Base-by-base conservation (phyloP, 2,797 vertebrate genomes). In the Melanotaenia trifasciata region DNA sequence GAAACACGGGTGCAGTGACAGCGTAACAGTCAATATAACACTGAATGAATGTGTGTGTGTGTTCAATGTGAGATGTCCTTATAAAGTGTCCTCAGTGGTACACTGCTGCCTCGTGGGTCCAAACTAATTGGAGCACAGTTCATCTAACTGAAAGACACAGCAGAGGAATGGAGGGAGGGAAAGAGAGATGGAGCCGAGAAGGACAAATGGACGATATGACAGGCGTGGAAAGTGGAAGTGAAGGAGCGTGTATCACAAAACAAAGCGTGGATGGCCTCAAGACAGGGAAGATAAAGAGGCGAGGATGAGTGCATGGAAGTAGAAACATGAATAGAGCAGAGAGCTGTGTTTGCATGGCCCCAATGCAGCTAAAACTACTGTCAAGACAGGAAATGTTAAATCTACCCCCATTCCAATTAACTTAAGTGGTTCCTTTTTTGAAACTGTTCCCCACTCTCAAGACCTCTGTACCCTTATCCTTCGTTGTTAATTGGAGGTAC, bases 61-160 rank as follows among this genome's bases (percentile, higher is more conserved):
- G 68, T 53, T 38, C 36, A 57, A 45, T 5, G 40, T 60, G 43
- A 43, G 24, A 67, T 78, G 70, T 45, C 64, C 64, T 78, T 56
- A 64, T 78, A 75, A 78, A 69, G 74, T 76, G 77, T 79, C 76
- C 66, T 80, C 58, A 24, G 36, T 76, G 76, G 75, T 81, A 70
- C 79, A 70, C 35, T 60, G 56, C 63, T 85, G 81, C 87, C 80
- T 87, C 74, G 79, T 88, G 85, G 86, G 83, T 62, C 47, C 69
- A 69, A 68, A 81, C 67, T 89, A 90, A 90, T 78, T 86, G 81
- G 81, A 87, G 74, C 63, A 77, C 53, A 84, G 84, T 84, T 82
- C 78, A 81, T 35, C 57, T 70, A 84, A 85, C 12, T 43, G 72
- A 84, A 69, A 81, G 73, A 76, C 62, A 74, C 68, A 76, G 60